These are phyloP conservation scores for Ceratosolen fusciceps DNA, from an alignment of 1,140 invertebrate species.

Conservation along the genomic window DNA sequence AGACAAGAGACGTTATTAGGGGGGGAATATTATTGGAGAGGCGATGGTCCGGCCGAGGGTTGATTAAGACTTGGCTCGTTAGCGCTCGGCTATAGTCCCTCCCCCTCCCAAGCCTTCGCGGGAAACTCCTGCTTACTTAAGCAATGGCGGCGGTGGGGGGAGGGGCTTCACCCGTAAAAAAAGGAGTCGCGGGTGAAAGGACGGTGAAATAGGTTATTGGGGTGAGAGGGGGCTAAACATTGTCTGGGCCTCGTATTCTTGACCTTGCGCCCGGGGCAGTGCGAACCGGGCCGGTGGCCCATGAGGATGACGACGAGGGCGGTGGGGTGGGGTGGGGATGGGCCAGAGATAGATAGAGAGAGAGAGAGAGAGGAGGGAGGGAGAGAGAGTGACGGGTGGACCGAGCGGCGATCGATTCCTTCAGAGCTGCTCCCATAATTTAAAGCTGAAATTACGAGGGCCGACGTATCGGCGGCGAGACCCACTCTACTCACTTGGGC, in stretches of 20 bases:
- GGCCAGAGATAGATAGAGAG: background rate
- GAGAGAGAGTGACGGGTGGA: background rate
- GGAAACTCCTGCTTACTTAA: background rate
- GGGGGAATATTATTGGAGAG: background rate
- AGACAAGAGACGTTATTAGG: background rate
- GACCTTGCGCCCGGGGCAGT: slow-evolving; percentile 15
- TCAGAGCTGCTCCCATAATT: slow-evolving; percentile 49
- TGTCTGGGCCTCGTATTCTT: background rate
- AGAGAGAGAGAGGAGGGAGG: too few relatives aligned
- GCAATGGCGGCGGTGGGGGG: too few relatives aligned
- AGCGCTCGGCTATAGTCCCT: background rate
- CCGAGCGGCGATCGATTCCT: slow-evolving; percentile 36
- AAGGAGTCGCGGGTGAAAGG: background rate
- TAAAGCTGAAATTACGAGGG: slow-evolving; percentile 55
- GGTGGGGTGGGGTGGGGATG: background rate
- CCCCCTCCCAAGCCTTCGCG: background rate
- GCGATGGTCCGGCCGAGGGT: background rate
- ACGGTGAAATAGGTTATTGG: background rate
- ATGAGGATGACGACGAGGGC: too few relatives aligned
- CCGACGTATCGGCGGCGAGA: too few relatives aligned
- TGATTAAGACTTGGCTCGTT: background rate
- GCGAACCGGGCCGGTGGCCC: too few relatives aligned
- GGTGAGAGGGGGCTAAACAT: background rate
- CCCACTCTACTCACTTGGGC: too few relatives aligned
- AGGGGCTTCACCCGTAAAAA: background rate